Base-by-base conservation (phyloP, 2,888 invertebrate genomes). In the Schizaphis graminum region DNA sequence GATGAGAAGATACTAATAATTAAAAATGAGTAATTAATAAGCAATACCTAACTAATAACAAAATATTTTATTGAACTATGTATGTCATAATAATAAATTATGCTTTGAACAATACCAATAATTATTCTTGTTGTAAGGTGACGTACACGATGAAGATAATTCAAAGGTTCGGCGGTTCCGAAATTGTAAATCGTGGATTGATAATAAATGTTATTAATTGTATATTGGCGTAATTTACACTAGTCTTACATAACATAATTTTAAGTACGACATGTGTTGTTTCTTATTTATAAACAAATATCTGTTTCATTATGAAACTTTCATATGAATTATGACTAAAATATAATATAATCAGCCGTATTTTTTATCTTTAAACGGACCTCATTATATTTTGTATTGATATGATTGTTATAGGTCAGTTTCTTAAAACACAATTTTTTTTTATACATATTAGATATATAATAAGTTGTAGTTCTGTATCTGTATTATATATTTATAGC, bases 391-490 rank as follows among this genome's bases (percentile, higher is more conserved):
- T 77, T 8, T 77, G 77, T 35, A 35, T 77, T 77, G 77, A 35
- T 77, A 35, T 77, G 77, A 77, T 77, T 77, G 77, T 77, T 77
- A 77, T 77, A 77, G 77, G 77, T 35, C 77, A 77, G 77, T 77
- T 77, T 77, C 21, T 77, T 35, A 77, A 77, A 77, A 77, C 67
- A 67, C 13, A 21, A 21, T 77, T 77, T 77, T 77, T n/a, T 67
- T 77, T 77, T 35, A 16, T 35, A 2, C 35, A 41, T 2, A 21
- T 35, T 35, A 77, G 21, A 77, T 41, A 77, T 41, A 77, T 77
- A 35, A n/a, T n/a, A n/a, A n/a, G 21, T 35, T 24, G 21, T 77
- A 41, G 35, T 8, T 7, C 5, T 26, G 61, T 35, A n/a, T 5
- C 1, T n/a, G 16, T 67, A n/a, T 21, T 77, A 41, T 77, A 77